These are phyloP conservation scores for Antechinus stuartii DNA, from an alignment of 2,113 vertebrate genomes.

Conservation along the genomic window DNA sequence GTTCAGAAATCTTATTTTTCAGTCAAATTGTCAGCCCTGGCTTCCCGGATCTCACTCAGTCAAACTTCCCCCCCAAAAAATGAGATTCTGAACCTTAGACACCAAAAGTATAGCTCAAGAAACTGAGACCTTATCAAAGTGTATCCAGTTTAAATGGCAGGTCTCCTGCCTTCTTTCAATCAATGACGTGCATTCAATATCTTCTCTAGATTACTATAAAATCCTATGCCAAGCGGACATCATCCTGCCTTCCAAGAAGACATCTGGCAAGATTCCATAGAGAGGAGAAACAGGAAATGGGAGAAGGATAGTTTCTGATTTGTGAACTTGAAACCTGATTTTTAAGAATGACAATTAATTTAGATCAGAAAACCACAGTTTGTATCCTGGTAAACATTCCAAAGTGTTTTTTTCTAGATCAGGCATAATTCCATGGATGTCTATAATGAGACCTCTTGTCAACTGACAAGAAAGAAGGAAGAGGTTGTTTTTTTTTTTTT, in stretches of 20 bases:
- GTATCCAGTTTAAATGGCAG: not conserved
- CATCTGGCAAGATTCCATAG: not conserved
- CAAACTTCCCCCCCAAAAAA: not conserved
- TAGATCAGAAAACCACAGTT: not conserved
- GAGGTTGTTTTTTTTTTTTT: not conserved
- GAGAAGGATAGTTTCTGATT: conserved; percentile 59
- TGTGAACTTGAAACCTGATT: not conserved
- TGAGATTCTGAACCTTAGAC: not conserved
- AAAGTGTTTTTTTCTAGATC: not conserved
- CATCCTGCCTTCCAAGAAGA: not conserved
- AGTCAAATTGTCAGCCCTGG: not conserved
- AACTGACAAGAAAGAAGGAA: accelerated
- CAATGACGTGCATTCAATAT: not conserved
- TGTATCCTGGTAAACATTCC: accelerated
- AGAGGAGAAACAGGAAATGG: conserved; percentile 42
- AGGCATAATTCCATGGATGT: not conserved
- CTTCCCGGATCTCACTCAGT: not conserved
- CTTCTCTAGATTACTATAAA: not conserved
- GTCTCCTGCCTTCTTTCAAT: not conserved
- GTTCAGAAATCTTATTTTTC: not conserved
- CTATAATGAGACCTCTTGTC: accelerated
- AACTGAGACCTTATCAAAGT: not conserved
- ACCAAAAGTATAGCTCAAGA: not conserved
- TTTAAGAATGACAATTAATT: conserved; percentile 14
- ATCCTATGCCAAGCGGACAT: not conserved